Evolutionary conservation across 1,140 invertebrate genomes (phyloP), one percentile per base, ranked within the genome.

Genomic region (Palaemon carinicauda): DNA sequence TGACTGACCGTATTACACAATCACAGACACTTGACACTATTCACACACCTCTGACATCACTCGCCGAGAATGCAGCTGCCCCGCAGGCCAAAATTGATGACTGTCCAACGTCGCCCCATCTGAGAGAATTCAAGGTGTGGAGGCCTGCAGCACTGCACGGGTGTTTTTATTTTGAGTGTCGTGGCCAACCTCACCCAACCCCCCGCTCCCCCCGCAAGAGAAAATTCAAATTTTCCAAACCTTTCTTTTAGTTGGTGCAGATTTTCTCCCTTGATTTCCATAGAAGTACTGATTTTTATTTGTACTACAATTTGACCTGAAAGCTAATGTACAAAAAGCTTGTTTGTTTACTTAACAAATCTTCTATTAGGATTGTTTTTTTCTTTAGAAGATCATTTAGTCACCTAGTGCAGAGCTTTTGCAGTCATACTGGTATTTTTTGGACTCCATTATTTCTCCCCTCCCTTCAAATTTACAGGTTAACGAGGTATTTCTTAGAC

Each of bases 41-140:
- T 79, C 78, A 54, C 75, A 50, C 33, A 41, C 65, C 65, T 17
- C 19, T 80, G 77, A 79, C 83, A 29, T 50, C 50, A 50, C 29
- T 80, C 77, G 56, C 56, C 83, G 21, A 86, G 83, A 86, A 80
- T 41, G 60, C 83, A 86, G 83, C 83, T 50, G 56, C 60, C 83
- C 54, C 50, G 83, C 83, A 86, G 83, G 83, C 83, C 77, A 41
- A 54, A 69, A 80, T 21, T 80, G 54, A 86, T 80, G 75, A 56
- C 75, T 73, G 53, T 79, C n/a, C 75, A 69, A 56, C 75, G 65
- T 65, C 53, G 60, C 41, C 75, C 83, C 77, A 29, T 21, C 75
- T 80, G 56, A 86, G 19, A 80, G 41, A 86, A 33, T 24, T 65
- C 33, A 56, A 86, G 83, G 83, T 86, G 83, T 86, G 83, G 29